Conservation (phyloP, 2,888 invertebrate genomes). For the Lamellibrachia columna region DNA sequence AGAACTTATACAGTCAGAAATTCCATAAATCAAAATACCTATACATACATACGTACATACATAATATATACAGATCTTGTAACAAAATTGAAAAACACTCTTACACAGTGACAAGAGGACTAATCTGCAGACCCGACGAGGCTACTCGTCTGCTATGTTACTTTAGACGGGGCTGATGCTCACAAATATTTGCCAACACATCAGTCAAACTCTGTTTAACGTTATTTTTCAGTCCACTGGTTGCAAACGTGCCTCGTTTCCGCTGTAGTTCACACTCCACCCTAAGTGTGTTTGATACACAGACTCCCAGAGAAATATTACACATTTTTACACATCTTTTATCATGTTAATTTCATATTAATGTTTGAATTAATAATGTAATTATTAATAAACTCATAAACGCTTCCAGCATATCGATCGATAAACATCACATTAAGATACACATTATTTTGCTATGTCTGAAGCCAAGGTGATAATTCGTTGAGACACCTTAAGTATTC, state of each 20-base stretch:
- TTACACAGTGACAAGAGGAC: neutral
- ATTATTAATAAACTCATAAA: neutral
- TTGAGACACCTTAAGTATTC: neutral
- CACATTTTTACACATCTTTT: neutral
- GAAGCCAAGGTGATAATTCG: neutral
- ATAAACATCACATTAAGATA: neutral
- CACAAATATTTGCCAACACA: neutral
- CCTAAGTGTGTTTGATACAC: neutral
- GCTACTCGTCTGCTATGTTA: constrained; percentile 16
- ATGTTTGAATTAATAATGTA: neutral
- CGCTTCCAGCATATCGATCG: neutral
- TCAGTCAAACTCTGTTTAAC: neutral
- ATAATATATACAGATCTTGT: constrained; percentile 12
- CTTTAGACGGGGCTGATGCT: neutral
- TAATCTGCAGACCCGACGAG: constrained; percentile 4
- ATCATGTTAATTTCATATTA: neutral
- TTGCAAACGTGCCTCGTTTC: constrained; percentile 5
- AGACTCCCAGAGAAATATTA: neutral
- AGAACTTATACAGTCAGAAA: constrained; percentile 16
- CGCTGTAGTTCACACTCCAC: neutral
- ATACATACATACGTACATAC: constrained; percentile 16
- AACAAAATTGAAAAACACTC: constrained; percentile 3
- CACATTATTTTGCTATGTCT: neutral
- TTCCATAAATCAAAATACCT: constrained; percentile 12
- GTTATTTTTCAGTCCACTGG: neutral